Conservation (phyloP, 1,140 invertebrate species). For the Penaeus japonicus region DNA sequence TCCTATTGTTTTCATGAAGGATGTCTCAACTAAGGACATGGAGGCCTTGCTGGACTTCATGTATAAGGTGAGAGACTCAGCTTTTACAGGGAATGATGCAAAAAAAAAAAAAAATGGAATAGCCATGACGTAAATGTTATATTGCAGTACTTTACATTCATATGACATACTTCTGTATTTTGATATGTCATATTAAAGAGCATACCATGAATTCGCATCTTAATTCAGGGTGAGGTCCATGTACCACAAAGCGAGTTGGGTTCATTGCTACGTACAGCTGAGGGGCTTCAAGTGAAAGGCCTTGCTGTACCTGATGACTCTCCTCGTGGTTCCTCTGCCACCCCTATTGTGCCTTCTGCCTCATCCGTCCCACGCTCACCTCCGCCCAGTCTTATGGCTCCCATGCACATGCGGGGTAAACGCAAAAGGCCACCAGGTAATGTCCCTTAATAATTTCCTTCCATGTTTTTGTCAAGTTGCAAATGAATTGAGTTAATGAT, state of each 20-base stretch:
- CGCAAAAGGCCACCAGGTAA: conserved; percentile 40
- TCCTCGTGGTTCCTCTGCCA: conserved; percentile 35
- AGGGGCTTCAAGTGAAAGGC: conserved; percentile 58
- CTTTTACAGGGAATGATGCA: not conserved
- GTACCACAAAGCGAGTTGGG: conserved; percentile 58
- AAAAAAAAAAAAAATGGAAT: too few species aligned
- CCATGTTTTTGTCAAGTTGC: not conserved
- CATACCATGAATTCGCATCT: not conserved
- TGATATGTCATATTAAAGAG: too few species aligned
- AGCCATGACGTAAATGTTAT: too few species aligned
- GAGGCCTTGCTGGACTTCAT: conserved; percentile 58
- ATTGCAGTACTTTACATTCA: too few species aligned
- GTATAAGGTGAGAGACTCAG: conserved; percentile 43
- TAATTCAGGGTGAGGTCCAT: conserved; percentile 55
- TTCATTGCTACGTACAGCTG: conserved; percentile 57
- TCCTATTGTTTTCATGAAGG: conserved; percentile 58
- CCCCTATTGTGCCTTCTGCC: conserved; percentile 27
- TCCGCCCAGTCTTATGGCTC: conserved; percentile 33
- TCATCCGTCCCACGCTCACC: conserved; percentile 30
- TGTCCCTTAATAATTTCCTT: not conserved
- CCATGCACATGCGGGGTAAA: conserved; percentile 40
- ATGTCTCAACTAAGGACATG: conserved; percentile 56
- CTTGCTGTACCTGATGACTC: conserved; percentile 57
- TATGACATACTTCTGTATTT: too few species aligned
- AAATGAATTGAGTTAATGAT: too few species aligned